These are phyloP conservation scores for Cantharis lateralis DNA, from an alignment of 2,888 invertebrate genomes.

Conservation along the genomic window DNA sequence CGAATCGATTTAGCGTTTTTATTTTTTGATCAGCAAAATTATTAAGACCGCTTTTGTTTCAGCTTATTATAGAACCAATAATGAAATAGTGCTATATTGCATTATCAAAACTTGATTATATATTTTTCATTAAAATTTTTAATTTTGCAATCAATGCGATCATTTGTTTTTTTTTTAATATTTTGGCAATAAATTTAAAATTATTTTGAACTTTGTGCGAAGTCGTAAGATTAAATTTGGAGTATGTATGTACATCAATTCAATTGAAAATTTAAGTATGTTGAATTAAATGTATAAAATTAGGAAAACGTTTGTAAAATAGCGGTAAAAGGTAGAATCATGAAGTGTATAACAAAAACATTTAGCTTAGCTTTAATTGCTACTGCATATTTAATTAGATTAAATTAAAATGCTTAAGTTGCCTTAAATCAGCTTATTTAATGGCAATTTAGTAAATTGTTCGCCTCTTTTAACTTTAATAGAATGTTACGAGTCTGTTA, in stretches of 20 bases:
- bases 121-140: too few relatives aligned
- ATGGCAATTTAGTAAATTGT: background rate
- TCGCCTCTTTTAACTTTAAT: background rate
- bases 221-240: background rate
- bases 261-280: background rate
- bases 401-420: background rate
- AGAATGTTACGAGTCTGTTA: background rate
- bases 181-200: background rate
- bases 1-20: too few relatives aligned
- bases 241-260: background rate
- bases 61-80: too few relatives aligned
- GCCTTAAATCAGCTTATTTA: background rate
- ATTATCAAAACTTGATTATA: too few relatives aligned
- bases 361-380: background rate
- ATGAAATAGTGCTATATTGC: too few relatives aligned
- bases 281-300: background rate
- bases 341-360: background rate
- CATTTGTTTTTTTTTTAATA: too few relatives aligned
- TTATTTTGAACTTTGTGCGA: background rate
- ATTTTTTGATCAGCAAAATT: too few relatives aligned
- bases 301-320: background rate
- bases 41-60: too few relatives aligned
- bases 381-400: background rate
- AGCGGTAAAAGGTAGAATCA: background rate
- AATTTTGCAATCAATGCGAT: too few relatives aligned